Evolutionary conservation across 2,797 vertebrate species (phyloP).

Genomic region (Crotalus adamanteus): DNA sequence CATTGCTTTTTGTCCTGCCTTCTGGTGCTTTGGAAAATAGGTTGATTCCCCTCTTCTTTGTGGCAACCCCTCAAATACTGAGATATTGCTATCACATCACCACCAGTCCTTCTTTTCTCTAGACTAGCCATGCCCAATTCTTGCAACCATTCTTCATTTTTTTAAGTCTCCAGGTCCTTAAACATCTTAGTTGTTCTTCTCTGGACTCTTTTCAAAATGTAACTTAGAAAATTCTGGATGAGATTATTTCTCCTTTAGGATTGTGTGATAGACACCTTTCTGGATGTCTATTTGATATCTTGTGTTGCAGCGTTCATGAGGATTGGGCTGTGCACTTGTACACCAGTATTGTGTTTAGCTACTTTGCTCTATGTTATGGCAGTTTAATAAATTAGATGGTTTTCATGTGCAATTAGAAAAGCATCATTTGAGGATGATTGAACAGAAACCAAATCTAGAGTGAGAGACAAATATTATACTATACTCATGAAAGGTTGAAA

Average conservation of each 20-base stretch:
- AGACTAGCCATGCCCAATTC: not conserved
- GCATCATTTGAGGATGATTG: not conserved
- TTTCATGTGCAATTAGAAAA: not conserved
- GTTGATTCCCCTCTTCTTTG: not conserved
- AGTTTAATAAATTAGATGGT: not conserved
- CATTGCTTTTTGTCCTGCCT: not conserved
- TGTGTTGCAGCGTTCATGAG: not conserved
- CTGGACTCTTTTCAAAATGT: not conserved
- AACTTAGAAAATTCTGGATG: not conserved
- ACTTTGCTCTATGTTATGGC: not conserved
- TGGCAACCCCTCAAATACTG: not conserved
- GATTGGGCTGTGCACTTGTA: not conserved
- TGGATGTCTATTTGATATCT: not conserved
- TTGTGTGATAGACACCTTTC: not conserved
- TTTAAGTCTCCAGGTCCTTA: not conserved
- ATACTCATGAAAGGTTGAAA: not conserved
- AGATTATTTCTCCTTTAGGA: not conserved
- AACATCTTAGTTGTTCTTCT: not conserved
- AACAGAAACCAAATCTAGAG: not conserved
- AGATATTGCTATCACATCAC: not conserved
- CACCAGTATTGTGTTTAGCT: not conserved
- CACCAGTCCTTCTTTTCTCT: not conserved
- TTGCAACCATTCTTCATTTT: not conserved
- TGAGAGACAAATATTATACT: not conserved
- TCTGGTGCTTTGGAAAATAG: too few relatives aligned